Evolutionary conservation across 35 echinoderm and acorn worm species (phyloP), one percentile per base, ranked within the genome.

Genomic region (Lytechinus pictus): DNA sequence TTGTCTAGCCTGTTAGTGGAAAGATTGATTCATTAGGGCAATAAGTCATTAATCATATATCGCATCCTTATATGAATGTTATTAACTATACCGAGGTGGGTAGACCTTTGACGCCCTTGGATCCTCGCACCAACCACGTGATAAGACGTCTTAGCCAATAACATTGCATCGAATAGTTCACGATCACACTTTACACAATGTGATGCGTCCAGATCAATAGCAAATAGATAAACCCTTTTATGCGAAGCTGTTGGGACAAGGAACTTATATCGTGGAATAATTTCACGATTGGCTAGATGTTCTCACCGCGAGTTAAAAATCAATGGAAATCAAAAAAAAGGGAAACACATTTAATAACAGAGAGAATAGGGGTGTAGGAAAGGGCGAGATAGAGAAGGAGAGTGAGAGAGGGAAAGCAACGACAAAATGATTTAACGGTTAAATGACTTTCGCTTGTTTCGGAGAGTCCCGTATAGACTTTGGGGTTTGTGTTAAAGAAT

Each of bases 361-460:
- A 79, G 66, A 79, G 66, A 24, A 79, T 24, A 79, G 21, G 66
- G n/a, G n/a, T 79, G n/a, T 79, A 8, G 21, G 16, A 24, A 71
- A 71, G 61, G 61, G 16, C 14, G 61, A 19, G 61, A 44, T 44
- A 79, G 19, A 24, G 19, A 90, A n/a, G n/a, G 52, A 90, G 56
- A 58, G n/a, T 19, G n/a, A 90, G 52, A 28, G 33, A 44, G 33
- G 88, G 52, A 90, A 54, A 90, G 52, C 28, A 6, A 52, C 52
- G 88, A 54, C 88, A 90, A 90, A 90, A 90, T 54, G 88, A 90
- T 52, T 90, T 90, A 90, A 90, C 88, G 88, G 88, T 90, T 44
- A 54, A 54, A 33, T 90, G 88, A 54, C 16, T 90, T 90, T 90
- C 13, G 88, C 88, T 79, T 44, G 88, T 90, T 90, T 28, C 52